These are phyloP conservation scores for Manacus vitellinus DNA, from an alignment of 2,113 vertebrate genomes.

Conservation along the genomic window DNA sequence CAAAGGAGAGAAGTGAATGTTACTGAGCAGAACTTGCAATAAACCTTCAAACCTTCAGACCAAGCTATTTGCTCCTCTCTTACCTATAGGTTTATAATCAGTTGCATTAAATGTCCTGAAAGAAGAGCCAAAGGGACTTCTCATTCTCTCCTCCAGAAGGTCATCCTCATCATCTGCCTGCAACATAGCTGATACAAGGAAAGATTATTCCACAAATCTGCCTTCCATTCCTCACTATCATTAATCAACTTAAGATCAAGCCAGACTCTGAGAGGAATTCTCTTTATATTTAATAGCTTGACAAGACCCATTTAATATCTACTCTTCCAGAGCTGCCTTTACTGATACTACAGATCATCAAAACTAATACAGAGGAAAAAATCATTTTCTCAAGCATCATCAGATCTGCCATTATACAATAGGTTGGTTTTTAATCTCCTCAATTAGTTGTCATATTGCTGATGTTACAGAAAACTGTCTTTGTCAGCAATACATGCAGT, in stretches of 20 bases:
- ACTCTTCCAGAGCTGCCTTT: not conserved
- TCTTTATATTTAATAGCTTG: not conserved
- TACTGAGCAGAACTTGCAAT: not conserved
- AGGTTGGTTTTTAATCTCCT: slow-evolving; percentile 3
- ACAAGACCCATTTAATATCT: not conserved
- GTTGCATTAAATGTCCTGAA: slow-evolving; percentile 98
- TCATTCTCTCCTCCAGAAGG: slow-evolving; percentile 96
- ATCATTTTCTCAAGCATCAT: not conserved
- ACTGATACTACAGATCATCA: not conserved
- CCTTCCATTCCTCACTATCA: not conserved
- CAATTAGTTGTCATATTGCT: not conserved
- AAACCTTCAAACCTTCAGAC: not conserved
- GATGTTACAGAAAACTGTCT: not conserved
- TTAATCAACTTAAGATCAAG: not conserved
- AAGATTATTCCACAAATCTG: not conserved
- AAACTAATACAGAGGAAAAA: not conserved
- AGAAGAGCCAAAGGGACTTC: slow-evolving; percentile 98
- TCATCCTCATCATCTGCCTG: slow-evolving; percentile 98
- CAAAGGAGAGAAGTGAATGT: not conserved
- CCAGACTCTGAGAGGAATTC: not conserved
- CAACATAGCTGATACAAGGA: slow-evolving; percentile 86
- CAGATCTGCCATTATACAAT: not conserved
- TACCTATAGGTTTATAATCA: slow-evolving; percentile 98
- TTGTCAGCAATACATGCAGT: not conserved
- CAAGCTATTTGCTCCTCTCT: not conserved